A percentile compares a stretch with the other conserved stretches of the same genome.
Conservation (phyloP, 2,888 invertebrate genomes). For the Yponomeuta sedellus region DNA sequence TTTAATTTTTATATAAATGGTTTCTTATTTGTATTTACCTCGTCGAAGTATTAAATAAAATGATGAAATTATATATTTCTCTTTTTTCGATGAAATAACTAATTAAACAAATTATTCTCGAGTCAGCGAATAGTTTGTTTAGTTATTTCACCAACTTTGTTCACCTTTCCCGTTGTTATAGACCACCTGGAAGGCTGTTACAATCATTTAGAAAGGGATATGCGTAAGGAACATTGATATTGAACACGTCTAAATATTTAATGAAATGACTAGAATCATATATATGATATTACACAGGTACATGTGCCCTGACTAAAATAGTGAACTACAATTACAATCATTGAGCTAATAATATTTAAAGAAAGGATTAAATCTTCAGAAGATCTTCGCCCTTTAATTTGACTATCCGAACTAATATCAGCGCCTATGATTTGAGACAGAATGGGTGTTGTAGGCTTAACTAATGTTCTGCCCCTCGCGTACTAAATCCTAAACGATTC, state of each 20-base stretch:
- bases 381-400: too few species aligned
- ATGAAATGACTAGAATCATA: background rate
- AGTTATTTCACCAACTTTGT: background rate
- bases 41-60: constrained; percentile 39
- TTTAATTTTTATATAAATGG: constrained; percentile 38
- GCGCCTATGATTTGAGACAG: too few species aligned
- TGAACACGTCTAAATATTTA: background rate
- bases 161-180: background rate
- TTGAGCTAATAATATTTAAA: too few species aligned
- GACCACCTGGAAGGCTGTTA: background rate
- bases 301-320: too few species aligned
- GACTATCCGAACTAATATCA: too few species aligned
- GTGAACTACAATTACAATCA: too few species aligned
- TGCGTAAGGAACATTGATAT: background rate
- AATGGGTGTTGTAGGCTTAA: too few species aligned
- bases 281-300: too few species aligned
- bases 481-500: too few species aligned
- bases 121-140: background rate
- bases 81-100: constrained; percentile 11
- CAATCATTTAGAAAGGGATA: background rate
- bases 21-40: constrained; percentile 37
- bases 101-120: background rate
- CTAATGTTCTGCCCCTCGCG: too few species aligned
- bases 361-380: too few species aligned
- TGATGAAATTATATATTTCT: constrained; percentile 28